Base-by-base conservation (phyloP, 2,888 invertebrate species). In the Epirrhoe alternata region DNA sequence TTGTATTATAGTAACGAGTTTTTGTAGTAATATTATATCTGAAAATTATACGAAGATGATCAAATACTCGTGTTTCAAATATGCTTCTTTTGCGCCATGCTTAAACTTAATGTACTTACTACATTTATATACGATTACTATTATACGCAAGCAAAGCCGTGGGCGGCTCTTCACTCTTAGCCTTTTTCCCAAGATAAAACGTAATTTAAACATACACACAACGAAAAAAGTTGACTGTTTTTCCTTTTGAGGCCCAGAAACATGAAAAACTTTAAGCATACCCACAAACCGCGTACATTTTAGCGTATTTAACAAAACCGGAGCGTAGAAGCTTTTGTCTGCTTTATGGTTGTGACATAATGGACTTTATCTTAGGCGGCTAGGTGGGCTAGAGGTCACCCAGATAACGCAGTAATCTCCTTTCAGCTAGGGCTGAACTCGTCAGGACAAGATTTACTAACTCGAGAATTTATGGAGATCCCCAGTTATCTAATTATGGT, bases 251-350 rank as follows among this genome's bases (percentile, higher is more conserved):
- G 47, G 47, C 6, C 47, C 16, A 14, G 47, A 47, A 47, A 47
- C 47, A 14, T 35, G 1, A 14, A 47, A 47, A 47, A 47, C 14
- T 47, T 47, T 16, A 42, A 42, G 12, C 12, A 12, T 12, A 42
- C 12, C 38, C 6, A 1, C 14, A 14, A 47, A 47, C 16, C 47
- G 6, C 47, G 14, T 6, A 47, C 14, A 47, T 47, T 47, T 47
- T 47, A 2, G 16, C 47, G 14, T 42, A 12, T 42, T 47, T 47
- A 16, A 47, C 47, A 52, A 53, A 42, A 54, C 45, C 50, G 42
- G 49, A 61, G 17, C 38, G 52, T 54, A 67, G 49, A 57, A 53
- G 61, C 61, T 59, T 68, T 71, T 69, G 68, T 70, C 51, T 59
- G 38, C 64, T 61, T 62, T 62, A 64, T 33, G 49, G 35, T 35